Base-by-base conservation (phyloP, 2,888 invertebrate genomes). In the Byasa hedistus region DNA sequence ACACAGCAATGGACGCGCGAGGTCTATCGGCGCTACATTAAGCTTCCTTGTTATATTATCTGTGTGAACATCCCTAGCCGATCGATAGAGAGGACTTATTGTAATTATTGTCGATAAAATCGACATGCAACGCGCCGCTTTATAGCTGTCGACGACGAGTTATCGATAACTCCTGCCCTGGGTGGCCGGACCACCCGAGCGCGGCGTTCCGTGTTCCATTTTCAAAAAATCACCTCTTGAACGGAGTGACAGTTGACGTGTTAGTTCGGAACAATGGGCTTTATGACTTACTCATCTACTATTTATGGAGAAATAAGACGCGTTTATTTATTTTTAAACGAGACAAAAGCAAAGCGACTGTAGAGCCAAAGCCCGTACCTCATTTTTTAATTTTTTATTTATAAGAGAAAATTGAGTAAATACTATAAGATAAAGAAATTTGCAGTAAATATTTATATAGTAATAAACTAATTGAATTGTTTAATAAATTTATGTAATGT, bases 31-130 rank as follows among this genome's bases (percentile, higher is more conserved):
- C 82, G 73, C 63, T 66, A 75, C 75, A 80, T 79, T 82, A 80
- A 79, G 82, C 80, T 80, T 82, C 79, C 77, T 77, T 80, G 81
- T 81, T 78, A 79, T 79, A 77, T 79, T 83, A 80, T 79, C 79
- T 76, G n/a, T 5, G 48, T 17, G 48, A 17, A 78, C 77, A 73
- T 72, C 71, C 68, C 62, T 73, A 78, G 82, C 80, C 78, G 79
- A 81, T 81, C 77, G 80, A 76, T 76, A 78, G 76, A 76, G 76
- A 74, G 76, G 76, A 79, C 76, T 83, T 83, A 83, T 86, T 83
- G 82, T 82, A 85, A 86, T 86, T 86, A 85, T 84, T 79, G 76
- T 78, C 74, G 80, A 82, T 86, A 86, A 82, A 79, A 84, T 86
- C 83, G 79, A 85, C 83, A 78, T 82, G 83, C 80, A 82, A 77